Conservation (phyloP, 2,888 invertebrate genomes). For the Limenitis camilla region DNA sequence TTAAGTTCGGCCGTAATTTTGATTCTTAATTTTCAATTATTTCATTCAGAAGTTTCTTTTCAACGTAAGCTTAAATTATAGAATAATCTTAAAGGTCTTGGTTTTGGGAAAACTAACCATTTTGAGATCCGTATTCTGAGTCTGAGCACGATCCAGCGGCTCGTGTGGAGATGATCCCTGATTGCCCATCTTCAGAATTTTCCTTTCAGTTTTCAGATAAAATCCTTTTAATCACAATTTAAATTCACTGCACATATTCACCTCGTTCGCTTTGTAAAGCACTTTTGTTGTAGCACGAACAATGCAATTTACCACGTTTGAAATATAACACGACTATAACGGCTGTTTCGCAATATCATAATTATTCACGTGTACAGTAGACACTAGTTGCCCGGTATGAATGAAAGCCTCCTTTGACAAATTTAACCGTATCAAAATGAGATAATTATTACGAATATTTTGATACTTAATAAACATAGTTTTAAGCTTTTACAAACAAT, state of each 20-base stretch:
- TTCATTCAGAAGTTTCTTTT: too few relatives aligned
- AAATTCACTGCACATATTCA: constrained; percentile 32
- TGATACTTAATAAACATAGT: constrained; percentile 62
- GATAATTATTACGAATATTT: constrained; percentile 64
- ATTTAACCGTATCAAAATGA: constrained; percentile 51
- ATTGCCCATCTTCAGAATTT: constrained; percentile 79
- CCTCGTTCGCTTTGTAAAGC: constrained; percentile 25
- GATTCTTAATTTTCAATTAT: too few relatives aligned
- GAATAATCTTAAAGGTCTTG: too few relatives aligned
- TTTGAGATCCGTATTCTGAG: constrained; percentile 65
- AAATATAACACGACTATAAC: constrained; percentile 33
- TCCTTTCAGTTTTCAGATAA: constrained; percentile 8
- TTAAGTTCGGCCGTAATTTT: too few relatives aligned
- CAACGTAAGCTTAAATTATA: too few relatives aligned
- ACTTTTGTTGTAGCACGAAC: constrained; percentile 19
- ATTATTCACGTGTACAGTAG: constrained; percentile 39
- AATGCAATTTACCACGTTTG: constrained; percentile 27
- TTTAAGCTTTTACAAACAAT: constrained; percentile 59
- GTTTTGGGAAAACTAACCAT: constrained; percentile 54
- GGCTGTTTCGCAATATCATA: constrained; percentile 39
- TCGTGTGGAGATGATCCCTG: constrained; percentile 88
- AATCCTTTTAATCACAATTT: constrained; percentile 14
- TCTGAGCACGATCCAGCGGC: constrained; percentile 82
- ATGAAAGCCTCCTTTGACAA: constrained; percentile 52
- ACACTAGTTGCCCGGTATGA: constrained; percentile 44